Evolutionary conservation across 2,797 vertebrate genomes (phyloP).

Genomic region (Bothrops alternatus): DNA sequence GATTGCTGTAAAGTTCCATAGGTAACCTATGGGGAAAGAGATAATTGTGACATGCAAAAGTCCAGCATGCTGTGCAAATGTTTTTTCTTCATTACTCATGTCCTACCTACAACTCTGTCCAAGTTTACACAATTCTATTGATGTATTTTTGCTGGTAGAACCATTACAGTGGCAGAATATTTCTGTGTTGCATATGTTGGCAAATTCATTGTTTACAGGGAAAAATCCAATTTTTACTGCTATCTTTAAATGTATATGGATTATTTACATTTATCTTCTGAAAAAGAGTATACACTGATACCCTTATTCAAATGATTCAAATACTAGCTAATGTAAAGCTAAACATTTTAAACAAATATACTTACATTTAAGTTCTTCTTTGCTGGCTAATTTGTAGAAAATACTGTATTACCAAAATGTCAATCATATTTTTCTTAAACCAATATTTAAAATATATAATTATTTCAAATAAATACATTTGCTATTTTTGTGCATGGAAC

Average conservation of each 20-base stretch:
- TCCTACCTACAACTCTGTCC: background rate
- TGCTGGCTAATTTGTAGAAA: background rate
- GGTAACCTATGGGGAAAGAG: background rate
- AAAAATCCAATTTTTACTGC: background rate
- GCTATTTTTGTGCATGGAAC: background rate
- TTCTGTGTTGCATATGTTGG: background rate
- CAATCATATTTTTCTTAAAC: background rate
- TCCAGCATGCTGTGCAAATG: background rate
- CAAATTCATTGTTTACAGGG: background rate
- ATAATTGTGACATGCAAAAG: background rate
- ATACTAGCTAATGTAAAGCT: background rate
- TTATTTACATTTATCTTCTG: background rate
- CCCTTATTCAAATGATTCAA: background rate
- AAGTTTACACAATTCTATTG: background rate
- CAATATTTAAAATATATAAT: background rate
- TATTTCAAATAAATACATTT: background rate
- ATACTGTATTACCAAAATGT: background rate
- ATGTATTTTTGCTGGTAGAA: background rate
- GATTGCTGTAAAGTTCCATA: background rate
- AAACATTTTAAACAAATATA: background rate
- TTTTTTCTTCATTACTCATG: background rate
- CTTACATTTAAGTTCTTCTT: background rate
- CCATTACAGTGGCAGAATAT: background rate
- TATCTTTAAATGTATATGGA: background rate
- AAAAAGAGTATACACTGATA: no score